Evolutionary conservation across 2,888 invertebrate genomes (phyloP).

Genomic region (Parasteatoda lunata): DNA sequence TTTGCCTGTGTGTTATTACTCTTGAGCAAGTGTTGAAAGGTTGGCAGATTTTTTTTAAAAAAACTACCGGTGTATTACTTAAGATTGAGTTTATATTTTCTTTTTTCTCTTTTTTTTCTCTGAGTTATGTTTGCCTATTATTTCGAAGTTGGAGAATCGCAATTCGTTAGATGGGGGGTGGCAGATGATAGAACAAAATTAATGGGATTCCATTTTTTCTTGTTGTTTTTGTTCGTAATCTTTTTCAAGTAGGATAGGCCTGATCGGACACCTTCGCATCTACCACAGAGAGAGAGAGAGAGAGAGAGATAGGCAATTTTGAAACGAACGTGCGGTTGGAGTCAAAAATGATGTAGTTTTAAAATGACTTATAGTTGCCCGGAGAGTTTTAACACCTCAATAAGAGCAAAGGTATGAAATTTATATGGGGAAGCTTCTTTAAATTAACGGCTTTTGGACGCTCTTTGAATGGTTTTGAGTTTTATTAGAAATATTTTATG

Average conservation of each 20-base stretch:
- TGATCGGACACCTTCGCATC: neutral
- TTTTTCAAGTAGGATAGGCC: neutral
- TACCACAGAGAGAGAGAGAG: too few species aligned
- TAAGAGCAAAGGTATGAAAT: neutral
- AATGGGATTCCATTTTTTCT: neutral
- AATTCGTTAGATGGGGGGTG: neutral
- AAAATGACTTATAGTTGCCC: neutral
- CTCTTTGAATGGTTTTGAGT: neutral
- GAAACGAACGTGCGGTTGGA: neutral
- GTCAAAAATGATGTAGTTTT: neutral
- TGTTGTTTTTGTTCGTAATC: neutral
- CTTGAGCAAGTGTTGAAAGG: slow-evolving; percentile 61
- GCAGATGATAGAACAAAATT: neutral
- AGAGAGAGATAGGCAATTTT: too few species aligned
- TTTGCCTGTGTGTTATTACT: slow-evolving; percentile 44
- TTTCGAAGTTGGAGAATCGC: neutral
- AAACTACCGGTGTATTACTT: neutral
- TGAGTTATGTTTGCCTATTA: neutral
- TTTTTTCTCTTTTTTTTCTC: neutral
- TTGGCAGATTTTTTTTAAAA: slow-evolving; percentile 59
- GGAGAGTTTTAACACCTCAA: neutral
- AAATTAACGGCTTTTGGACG: neutral
- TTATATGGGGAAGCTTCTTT: neutral
- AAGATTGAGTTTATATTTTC: neutral
- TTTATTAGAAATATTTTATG: neutral